Conservation (phyloP, 2,113 vertebrate species). For the Leptodactylus fuscus region DNA sequence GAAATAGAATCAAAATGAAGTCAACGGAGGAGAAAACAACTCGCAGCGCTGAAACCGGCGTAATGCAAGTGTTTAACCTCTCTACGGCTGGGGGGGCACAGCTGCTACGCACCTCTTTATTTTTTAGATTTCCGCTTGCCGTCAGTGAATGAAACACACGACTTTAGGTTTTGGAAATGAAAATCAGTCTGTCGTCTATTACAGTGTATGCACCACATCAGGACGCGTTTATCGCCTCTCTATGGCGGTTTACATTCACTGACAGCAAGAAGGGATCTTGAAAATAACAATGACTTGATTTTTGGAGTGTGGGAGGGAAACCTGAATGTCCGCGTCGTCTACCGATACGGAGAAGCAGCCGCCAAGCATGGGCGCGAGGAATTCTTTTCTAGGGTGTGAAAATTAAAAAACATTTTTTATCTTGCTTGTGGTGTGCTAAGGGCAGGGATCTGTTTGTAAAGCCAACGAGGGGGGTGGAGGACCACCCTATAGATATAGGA, state of each 20-base stretch:
- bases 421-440: background rate
- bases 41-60: background rate
- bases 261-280: too few relatives aligned
- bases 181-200: too few relatives aligned
- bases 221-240: too few relatives aligned
- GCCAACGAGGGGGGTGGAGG: background rate
- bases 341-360: background rate
- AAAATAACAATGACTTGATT: too few relatives aligned
- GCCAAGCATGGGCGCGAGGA: background rate
- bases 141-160: background rate
- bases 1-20: conserved; percentile 10
- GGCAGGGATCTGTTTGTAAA: background rate
- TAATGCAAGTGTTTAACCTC: background rate
- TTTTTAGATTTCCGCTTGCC: background rate
- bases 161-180: too few relatives aligned
- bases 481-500: background rate
- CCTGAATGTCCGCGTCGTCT: background rate
- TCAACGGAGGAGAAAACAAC: background rate
- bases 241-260: too few relatives aligned
- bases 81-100: background rate
- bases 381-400: background rate
- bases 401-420: background rate
- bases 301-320: too few relatives aligned
- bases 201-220: too few relatives aligned
- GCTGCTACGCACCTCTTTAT: too few relatives aligned